Evolutionary conservation across 2,113 vertebrate genomes (phyloP), one percentile per base, ranked within the genome.

Genomic region (Thermophis baileyi): DNA sequence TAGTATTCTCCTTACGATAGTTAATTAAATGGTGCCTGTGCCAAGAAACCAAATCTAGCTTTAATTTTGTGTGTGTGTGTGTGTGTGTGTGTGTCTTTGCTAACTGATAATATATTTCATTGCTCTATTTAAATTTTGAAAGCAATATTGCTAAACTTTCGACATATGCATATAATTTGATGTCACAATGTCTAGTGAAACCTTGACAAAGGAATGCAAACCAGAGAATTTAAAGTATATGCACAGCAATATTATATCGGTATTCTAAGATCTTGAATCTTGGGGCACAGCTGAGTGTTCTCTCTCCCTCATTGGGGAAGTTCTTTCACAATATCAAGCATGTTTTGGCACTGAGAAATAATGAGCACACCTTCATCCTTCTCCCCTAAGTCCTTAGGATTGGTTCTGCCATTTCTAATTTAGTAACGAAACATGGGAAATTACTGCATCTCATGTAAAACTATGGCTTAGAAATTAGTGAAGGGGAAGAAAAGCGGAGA

Each of bases 21-120:
- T 91, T 91, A 74, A 91, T 91, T 53, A 55, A 91, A 22, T 57
- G 85, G 81, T 91, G 25, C 51, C 18, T 57, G 18, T 87, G 90
- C 81, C 90, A 87, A 87, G 27, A 91, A 46, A 47, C 51, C 55
- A 87, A 87, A 44, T 27, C 40, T 57, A 81, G 35, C 74, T 81
- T 81, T 81, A 81, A 20, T 7, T 81, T 22, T 50, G 27, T 6
- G 8, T 54, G 30, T 44, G 27, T 86, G 5, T 35, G 27, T 86
- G 5, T 35, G 10, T 40, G 5, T 57, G 1, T 47, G 12, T 87
- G 5, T 35, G 47, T 27, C 46, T 87, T 49, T 91, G 24, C 16
- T 55, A 85, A 55, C 51, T 55, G 25, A 47, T 55, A 89, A 91
- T 87, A 30, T 87, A 87, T 14, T 87, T 60, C 46, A 87, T 9